Evolutionary conservation across 2,113 vertebrate species (phyloP).

Genomic region (Macaca nemestrina): DNA sequence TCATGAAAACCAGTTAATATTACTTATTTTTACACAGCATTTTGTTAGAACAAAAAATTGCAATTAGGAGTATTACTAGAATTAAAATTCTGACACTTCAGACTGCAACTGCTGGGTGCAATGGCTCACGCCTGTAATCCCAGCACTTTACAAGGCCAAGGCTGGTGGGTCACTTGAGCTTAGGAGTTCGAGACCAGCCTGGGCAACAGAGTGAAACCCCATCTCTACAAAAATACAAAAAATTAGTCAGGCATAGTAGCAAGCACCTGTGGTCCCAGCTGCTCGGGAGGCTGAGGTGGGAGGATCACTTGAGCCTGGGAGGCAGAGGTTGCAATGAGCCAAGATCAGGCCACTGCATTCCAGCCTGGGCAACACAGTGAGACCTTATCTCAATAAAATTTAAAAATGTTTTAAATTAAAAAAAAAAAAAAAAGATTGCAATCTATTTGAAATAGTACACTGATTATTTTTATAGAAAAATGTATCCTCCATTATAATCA

Average conservation of each 20-base stretch:
- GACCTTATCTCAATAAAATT: too few relatives aligned
- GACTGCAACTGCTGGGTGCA: not conserved
- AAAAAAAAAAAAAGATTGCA: not conserved
- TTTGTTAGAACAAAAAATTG: not conserved
- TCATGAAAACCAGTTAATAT: constrained; percentile 19
- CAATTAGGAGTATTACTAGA: not conserved
- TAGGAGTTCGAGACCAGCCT: too few relatives aligned
- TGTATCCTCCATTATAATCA: not conserved
- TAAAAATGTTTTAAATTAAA: not conserved
- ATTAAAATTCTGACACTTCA: constrained; percentile 25
- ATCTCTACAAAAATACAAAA: too few relatives aligned
- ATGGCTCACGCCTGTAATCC: not conserved
- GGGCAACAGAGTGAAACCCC: too few relatives aligned
- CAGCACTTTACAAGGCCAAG: not conserved
- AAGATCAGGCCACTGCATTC: too few relatives aligned
- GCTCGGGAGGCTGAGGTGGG: too few relatives aligned
- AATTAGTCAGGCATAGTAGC: too few relatives aligned
- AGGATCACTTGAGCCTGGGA: too few relatives aligned
- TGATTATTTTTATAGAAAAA: constrained; percentile 14
- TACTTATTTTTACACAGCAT: not conserved
- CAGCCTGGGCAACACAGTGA: too few relatives aligned
- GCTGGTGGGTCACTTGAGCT: too few relatives aligned
- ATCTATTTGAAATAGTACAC: not conserved
- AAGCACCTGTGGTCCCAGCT: too few relatives aligned
- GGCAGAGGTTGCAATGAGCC: too few relatives aligned